phyloP scores from a whole-genome alignment of 2,113 vertebrate genomes.

The Paralichthys olivaceus region DNA sequence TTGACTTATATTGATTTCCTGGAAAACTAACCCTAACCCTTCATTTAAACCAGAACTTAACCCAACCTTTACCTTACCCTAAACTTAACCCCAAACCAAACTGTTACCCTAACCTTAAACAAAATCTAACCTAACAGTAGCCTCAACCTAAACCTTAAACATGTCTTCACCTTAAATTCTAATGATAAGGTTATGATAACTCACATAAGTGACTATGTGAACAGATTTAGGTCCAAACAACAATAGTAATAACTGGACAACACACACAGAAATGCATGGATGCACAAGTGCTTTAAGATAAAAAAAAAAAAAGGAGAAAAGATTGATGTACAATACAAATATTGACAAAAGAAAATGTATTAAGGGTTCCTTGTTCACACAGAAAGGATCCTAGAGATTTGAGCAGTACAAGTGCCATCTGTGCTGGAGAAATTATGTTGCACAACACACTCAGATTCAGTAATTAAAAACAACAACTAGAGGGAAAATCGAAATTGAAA shows the following conservation, averaged over 20 bases:
- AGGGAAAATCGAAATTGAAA: constrained; percentile 1
- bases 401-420: background rate
- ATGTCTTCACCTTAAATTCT: no score
- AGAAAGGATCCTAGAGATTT: background rate
- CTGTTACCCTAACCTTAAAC: no score
- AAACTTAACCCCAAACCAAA: no score
- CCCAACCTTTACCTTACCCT: no score
- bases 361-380: background rate
- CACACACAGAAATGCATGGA: background rate
- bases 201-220: background rate
- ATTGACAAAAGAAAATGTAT: background rate
- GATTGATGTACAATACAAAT: background rate
- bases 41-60: no score
- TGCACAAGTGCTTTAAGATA: background rate
- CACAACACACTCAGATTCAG: background rate
- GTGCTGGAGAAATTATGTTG: background rate
- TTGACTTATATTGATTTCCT: no score
- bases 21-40: no score
- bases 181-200: no score
- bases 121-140: no score
- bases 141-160: no score
- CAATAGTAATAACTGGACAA: background rate
- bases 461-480: constrained; percentile 8
- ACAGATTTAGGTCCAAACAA: no score
- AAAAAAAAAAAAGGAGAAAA: background rate